Evolutionary conservation across 2,888 invertebrate species (phyloP), one percentile per base, ranked within the genome.

Genomic region (Stenodema calcarata): DNA sequence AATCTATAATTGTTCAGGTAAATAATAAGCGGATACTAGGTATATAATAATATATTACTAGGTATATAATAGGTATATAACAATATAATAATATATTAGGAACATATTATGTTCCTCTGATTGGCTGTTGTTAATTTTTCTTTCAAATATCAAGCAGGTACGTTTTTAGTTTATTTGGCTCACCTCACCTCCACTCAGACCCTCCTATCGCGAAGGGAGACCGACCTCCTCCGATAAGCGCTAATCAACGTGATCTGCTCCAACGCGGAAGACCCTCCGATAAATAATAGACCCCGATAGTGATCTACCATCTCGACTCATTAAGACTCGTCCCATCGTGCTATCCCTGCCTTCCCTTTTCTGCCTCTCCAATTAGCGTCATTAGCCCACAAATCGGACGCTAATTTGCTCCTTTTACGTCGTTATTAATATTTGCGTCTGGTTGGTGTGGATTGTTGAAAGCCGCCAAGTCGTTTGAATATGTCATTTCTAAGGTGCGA

Each of bases 261-360:
- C 44, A 78, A 78, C 78, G 78, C 78, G 78, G 78, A 78, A 78
- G 78, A 44, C 78, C 78, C 78, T 6, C n/a, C 42, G 27, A 44
- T 41, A 44, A 78, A 78, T 44, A 44, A 78, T 44, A 44, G 47
- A 42, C 44, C 11, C 78, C 78, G 78, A 78, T 78, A 78, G 78
- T 44, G 44, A 78, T 78, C 78, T 78, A 78, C 78, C 78, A 78
- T 78, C 44, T 78, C 78, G 44, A 78, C 78, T 78, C 78, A 78
- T 78, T 78, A 78, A 75, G 73, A 35, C 62, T 62, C 62, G 62
- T 23, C 62, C 62, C 62, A 23, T 62, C 62, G 0, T 7, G 18
- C 73, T 18, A 12, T 16, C 14, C 73, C 73, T n/a, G 30, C 16
- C 35, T 73, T n/a, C 73, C 1, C 73, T 30, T 30, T 18, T 35